Evolutionary conservation across 2,797 vertebrate genomes (phyloP).

Genomic region (Characodon lateralis): DNA sequence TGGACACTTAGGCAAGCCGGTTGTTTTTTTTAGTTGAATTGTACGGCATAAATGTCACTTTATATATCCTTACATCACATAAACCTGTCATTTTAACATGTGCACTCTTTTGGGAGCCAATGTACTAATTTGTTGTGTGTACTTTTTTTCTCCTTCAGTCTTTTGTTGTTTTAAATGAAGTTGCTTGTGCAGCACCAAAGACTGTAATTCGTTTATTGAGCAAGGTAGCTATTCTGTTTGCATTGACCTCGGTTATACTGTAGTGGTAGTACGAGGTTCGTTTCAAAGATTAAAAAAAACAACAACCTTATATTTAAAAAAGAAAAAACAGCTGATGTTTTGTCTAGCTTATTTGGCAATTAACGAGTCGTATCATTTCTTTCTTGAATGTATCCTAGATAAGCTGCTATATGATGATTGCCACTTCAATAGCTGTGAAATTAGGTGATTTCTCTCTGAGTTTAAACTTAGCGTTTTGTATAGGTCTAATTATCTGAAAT

Average conservation of each 20-base stretch:
- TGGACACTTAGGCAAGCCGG: neutral
- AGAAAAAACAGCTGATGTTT: slow-evolving; percentile 90
- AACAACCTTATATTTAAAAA: slow-evolving; percentile 65
- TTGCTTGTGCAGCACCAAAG: slow-evolving; percentile 99
- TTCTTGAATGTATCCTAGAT: slow-evolving; percentile 99
- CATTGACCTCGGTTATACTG: slow-evolving; percentile 95
- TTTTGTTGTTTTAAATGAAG: slow-evolving; percentile 87
- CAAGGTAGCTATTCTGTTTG: slow-evolving; percentile 97
- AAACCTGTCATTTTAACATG: slow-evolving; percentile 24
- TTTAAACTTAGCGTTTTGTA: slow-evolving; percentile 95
- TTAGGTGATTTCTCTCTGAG: slow-evolving; percentile 96
- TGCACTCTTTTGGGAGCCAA: slow-evolving; percentile 62
- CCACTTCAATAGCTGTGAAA: slow-evolving; percentile 99
- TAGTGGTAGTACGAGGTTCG: slow-evolving; percentile 90
- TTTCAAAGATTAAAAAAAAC: slow-evolving; percentile 67
- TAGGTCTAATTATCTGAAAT: slow-evolving; percentile 97
- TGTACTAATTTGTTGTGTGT: slow-evolving; percentile 76
- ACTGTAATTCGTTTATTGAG: slow-evolving; percentile 97
- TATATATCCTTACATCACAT: neutral
- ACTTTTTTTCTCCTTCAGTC: slow-evolving; percentile 62
- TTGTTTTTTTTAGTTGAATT: neutral
- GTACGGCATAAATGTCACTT: neutral
- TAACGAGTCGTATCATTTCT: slow-evolving; percentile 99
- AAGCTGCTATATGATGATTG: slow-evolving; percentile 99
- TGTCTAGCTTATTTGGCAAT: slow-evolving; percentile 98